Evolutionary conservation across 2,113 vertebrate species (phyloP), one percentile per base, ranked within the genome.

Genomic region (Rhombomys opimus): DNA sequence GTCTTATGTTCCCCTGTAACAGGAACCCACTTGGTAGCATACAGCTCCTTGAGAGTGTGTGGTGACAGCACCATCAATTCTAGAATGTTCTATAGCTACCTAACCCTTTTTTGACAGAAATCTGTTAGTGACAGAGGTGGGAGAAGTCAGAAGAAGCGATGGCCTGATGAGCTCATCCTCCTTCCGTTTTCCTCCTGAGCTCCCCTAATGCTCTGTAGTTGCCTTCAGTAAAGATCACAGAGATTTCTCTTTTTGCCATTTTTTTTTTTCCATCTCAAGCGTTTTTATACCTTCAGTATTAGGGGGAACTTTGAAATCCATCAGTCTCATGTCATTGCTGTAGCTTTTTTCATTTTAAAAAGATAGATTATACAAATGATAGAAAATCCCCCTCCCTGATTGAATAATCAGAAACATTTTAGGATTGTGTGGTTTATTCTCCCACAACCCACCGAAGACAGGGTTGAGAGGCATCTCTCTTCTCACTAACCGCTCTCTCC

Each of bases 311-410:
- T 94, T 77, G 20, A 52, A 92, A 38, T 87, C 63, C 20, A 22
- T 3, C 9, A 61, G 8, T n/a, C 38, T 82, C 14, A 15, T 61
- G 81, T 63, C 35, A 41, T 59, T 84, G 77, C 75, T 35, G 9
- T 72, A 91, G 30, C 35, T 14, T 70, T 80, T 75, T n/a, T n/a
- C 32, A 81, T 93, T 95, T 96, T 93, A 2, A n/a, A 84, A 93
- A 87, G 65, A 93, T 12, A 9, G 25, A 7, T 76, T 32, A 30
- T 41, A 61, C 54, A 89, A 30, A 90, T 81, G 14, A 41, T 59
- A 22, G 68, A 27, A 77, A 57, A 25, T 52, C 23, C 23, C 23
- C 46, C 46, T 46, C 46, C 46, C 46, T 46, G 46, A 46, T 46
- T 46, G 46, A 46, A 46, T 46, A 46, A 46, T 46, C 46, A 5